Percentiles rank a stretch among this genome's conserved stretches.
Conservation (phyloP, 92 coral and sea anemone genomes). For the Pocillopora meandrina region DNA sequence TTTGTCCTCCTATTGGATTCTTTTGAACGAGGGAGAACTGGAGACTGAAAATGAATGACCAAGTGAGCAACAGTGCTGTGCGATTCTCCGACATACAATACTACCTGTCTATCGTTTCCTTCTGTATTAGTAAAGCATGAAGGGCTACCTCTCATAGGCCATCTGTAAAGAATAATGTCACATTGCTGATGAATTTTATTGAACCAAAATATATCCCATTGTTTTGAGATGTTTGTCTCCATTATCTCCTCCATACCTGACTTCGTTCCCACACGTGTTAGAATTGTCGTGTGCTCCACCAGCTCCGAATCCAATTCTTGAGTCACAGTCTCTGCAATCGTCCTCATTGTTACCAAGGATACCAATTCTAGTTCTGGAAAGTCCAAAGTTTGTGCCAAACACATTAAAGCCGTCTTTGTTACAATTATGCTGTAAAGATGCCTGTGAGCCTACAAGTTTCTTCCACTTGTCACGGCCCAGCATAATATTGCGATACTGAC, state of each 20-base stretch:
- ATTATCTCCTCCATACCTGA: neutral
- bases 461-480: slow-evolving; percentile 2
- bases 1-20: too few relatives aligned
- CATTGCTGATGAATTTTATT: neutral
- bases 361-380: neutral
- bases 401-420: slow-evolving; percentile 31
- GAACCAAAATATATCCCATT: neutral
- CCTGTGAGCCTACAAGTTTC: neutral
- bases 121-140: too few relatives aligned
- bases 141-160: too few relatives aligned
- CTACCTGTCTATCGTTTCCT: too few relatives aligned
- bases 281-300: neutral
- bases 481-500: neutral
- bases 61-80: too few relatives aligned
- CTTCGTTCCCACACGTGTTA: neutral
- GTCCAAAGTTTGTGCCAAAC: too few relatives aligned
- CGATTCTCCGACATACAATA: too few relatives aligned
- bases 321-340: neutral
- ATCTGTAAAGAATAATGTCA: too few relatives aligned
- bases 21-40: too few relatives aligned
- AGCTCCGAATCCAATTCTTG: neutral
- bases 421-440: slow-evolving; percentile 32
- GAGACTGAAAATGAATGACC: too few relatives aligned
- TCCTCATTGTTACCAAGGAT: neutral
- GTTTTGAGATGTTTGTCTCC: neutral